Evolutionary conservation across 2,888 invertebrate species (phyloP), one percentile per base, ranked within the genome.

Genomic region (Cenopis cana): DNA sequence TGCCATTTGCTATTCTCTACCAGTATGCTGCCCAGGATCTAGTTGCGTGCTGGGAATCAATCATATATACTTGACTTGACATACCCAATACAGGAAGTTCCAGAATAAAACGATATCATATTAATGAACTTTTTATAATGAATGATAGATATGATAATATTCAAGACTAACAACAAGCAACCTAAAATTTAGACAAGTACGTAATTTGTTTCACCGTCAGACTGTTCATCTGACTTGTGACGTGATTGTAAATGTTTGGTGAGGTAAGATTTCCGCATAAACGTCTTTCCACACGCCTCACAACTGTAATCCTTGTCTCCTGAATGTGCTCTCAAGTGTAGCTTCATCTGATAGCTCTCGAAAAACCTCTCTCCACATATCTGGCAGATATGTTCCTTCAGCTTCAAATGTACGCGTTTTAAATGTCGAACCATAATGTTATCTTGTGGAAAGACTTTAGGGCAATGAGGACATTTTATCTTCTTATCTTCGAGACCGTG

Each of bases 401-500:
- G 18, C 18, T 70, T 69, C 20, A 89, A 85, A 72, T 89, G 89
- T 2, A 88, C 86, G 0, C 86, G 87, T 3, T 86, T 87, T 85
- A 89, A 85, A 69, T 89, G 89, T 75, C 89, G 84, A 1, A 87
- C 87, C 50, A 89, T 76, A 0, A 88, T 87, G 55, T 88, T 89
- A 81, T 87, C 87, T 65, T 69, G 65, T 0, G 70, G 70, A 17
- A 73, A 73, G 0, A 73, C 61, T 57, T 57, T 70, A 86, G 88
- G 79, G 86, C 89, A 77, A 6, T 65, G 41, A 2, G 69, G 60
- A 4, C 73, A 73, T 60, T 69, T 65, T 3, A 61, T 69, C 29
- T 38, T 69, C 14, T 18, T 60, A 38, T 73, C 69, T 17, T 69
- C 73, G n/a, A 66, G 38, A 0, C 60, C 69, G 20, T 73, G 73